These are phyloP conservation scores for Agapornis canus DNA, from an alignment of 2,797 vertebrate genomes.

Conservation along the genomic window DNA sequence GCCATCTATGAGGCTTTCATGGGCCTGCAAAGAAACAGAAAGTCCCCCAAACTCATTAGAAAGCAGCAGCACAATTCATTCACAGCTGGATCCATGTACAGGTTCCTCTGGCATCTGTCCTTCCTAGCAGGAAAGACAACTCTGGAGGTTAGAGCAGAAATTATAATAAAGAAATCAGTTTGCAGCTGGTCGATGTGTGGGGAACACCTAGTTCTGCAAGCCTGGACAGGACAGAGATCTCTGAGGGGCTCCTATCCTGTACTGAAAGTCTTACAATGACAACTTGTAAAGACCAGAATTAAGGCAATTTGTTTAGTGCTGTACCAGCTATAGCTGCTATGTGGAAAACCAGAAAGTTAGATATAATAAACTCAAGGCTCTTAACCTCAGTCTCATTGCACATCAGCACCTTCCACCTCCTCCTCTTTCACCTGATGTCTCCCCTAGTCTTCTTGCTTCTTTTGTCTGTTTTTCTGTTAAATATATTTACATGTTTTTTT, in stretches of 20 bases:
- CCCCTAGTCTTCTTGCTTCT: neutral
- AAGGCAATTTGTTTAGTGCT: neutral
- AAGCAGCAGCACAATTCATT: neutral
- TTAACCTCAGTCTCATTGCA: neutral
- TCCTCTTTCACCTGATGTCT: neutral
- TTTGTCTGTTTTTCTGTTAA: neutral
- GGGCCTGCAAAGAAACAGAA: conserved; percentile 78
- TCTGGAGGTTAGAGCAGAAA: neutral
- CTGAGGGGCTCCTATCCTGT: neutral
- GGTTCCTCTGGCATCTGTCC: neutral
- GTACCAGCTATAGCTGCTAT: neutral
- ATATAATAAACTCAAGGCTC: neutral
- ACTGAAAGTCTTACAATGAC: neutral
- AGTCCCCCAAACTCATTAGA: neutral
- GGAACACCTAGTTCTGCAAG: neutral
- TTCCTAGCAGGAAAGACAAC: neutral
- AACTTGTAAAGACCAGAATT: neutral
- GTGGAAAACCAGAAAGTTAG: neutral
- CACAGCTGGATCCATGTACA: neutral
- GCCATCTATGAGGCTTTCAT: conserved; percentile 89
- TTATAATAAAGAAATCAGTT: neutral
- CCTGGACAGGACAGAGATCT: neutral
- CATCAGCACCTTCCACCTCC: neutral
- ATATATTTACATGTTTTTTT: neutral
- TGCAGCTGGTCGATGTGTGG: neutral